Evolutionary conservation across 2,888 invertebrate genomes (phyloP), one percentile per base, ranked within the genome.

Genomic region (Drosophila gaucha): DNA sequence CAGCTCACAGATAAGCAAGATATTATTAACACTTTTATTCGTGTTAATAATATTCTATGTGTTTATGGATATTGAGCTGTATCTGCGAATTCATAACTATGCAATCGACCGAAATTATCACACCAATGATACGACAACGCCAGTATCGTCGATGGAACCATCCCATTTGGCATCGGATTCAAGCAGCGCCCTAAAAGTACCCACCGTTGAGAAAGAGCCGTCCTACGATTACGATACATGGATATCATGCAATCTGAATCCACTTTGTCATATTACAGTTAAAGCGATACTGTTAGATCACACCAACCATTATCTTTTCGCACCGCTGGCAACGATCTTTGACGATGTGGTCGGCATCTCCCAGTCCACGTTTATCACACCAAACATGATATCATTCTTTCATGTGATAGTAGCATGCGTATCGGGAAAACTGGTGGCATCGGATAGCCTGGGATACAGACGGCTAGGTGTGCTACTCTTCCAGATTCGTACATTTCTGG

Each of bases 201-300:
- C 80, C 74, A 79, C 67, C 65, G 55, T 51, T 54, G 74, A 71
- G 31, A 67, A 77, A 57, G 64, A 82, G 31, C 78, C 65, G 55
- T 75, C 77, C 22, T 91, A 91, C 50, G 89, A 89, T 47, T 72
- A 79, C 16, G 69, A 87, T 54, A 89, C 89, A 49, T 90, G 94
- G 94, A 89, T 96, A n/a, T 93, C 94, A 16, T 96, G 96, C 86
- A 93, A 93, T 43, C 93, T 96, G 28, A 95, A 96, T 80, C 96
- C 96, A 0, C 89, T 96, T 14, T 96, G 96, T 88, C 94, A 95
- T 79, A 94, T 97, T 1, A 97, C 97, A 0, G 95, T 96, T 0
- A 97, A 97, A 91, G 95, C 95, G 1, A 90, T 97, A 55, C 94
- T 97, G 93, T 92, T 96, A 47, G 97, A 97, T 90, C 96, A 96